Conservation (phyloP, 2,797 vertebrate species). For the Brachyalestes nurse region DNA sequence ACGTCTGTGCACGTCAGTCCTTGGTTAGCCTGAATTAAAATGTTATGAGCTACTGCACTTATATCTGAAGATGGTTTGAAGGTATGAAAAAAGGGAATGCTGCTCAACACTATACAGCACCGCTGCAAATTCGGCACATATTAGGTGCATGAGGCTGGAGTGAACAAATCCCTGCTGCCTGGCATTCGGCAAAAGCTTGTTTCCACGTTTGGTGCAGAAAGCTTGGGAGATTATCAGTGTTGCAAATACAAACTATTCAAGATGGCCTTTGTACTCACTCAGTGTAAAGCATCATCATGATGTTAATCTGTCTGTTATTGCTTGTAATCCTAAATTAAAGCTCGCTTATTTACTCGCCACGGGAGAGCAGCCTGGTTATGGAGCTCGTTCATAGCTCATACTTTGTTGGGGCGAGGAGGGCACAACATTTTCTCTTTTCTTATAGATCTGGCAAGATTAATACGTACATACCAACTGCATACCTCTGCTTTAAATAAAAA, state of each 20-base stretch:
- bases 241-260: slow-evolving; percentile 67
- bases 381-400: slow-evolving; percentile 21
- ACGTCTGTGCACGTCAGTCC: no score
- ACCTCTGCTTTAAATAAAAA: not conserved
- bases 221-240: slow-evolving; percentile 72
- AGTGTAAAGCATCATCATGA: slow-evolving; percentile 70
- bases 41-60: no score
- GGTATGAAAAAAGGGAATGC: no score
- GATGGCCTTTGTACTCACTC: slow-evolving; percentile 73
- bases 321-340: slow-evolving; percentile 78
- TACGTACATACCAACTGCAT: no score
- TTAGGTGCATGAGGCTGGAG: not conserved
- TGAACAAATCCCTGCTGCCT: slow-evolving; percentile 54
- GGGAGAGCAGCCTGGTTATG: slow-evolving; percentile 57
- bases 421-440: not conserved
- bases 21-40: no score
- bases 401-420: not conserved
- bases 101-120: no score
- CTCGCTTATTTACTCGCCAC: slow-evolving; percentile 69
- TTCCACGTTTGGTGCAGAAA: slow-evolving; percentile 61
- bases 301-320: slow-evolving; percentile 70
- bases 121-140: slow-evolving; percentile 42
- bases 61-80: no score
- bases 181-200: slow-evolving; percentile 68
- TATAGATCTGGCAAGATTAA: not conserved